Evolutionary conservation across 2,113 vertebrate genomes (phyloP).

Genomic region (Hipposideros armiger): DNA sequence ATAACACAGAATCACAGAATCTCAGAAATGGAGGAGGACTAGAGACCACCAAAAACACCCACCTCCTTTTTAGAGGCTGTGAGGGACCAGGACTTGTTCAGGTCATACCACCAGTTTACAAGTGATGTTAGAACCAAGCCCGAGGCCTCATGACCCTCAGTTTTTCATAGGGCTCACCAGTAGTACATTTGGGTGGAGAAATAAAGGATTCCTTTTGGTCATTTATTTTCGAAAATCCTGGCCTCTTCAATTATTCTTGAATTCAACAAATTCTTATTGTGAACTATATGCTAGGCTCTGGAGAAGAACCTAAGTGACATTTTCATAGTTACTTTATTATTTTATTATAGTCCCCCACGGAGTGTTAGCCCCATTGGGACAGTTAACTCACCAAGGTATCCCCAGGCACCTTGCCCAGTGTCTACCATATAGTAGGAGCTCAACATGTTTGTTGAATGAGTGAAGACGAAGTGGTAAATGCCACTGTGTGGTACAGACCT

Average conservation of each 20-base stretch:
- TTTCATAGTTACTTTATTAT: background rate
- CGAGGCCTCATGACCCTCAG: background rate
- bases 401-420: background rate
- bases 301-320: background rate
- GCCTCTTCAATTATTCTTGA: conserved; percentile 14
- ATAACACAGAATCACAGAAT: conserved; percentile 29
- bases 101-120: background rate
- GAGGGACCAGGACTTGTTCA: background rate
- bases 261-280: background rate
- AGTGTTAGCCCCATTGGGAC: background rate
- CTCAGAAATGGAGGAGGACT: background rate
- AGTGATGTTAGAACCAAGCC: background rate
- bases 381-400: background rate
- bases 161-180: background rate
- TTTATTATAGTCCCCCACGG: background rate
- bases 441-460: background rate
- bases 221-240: background rate
- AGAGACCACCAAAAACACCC: conserved; percentile 10
- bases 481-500: background rate
- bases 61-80: background rate
- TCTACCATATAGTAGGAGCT: background rate
- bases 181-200: background rate
- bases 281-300: background rate
- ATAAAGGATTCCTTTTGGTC: background rate
- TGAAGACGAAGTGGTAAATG: background rate